Evolutionary conservation across 1,140 invertebrate species (phyloP).

Genomic region (Drosophila mojavensis): DNA sequence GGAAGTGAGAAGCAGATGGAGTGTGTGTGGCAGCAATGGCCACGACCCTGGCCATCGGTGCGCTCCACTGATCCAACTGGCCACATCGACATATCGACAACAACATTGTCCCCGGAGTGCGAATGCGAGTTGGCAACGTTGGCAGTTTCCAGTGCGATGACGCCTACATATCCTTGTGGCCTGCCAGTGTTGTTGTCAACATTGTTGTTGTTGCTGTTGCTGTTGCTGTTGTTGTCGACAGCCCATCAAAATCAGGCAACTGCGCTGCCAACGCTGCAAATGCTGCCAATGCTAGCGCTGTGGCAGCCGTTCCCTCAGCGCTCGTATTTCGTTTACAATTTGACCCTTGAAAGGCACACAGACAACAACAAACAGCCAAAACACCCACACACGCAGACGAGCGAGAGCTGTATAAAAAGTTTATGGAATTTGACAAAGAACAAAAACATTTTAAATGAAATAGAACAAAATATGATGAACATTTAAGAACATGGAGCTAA

Average conservation of each 20-base stretch:
- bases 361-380: slow-evolving; percentile 37
- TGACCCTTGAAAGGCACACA: slow-evolving; percentile 71
- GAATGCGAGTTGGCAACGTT: slow-evolving; percentile 39
- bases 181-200: slow-evolving; percentile 45
- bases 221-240: slow-evolving; percentile 59
- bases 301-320: slow-evolving; percentile 43
- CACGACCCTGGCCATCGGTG: slow-evolving; percentile 22
- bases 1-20: neutral
- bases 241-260: slow-evolving; percentile 71
- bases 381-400: slow-evolving; percentile 11
- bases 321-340: slow-evolving; percentile 77
- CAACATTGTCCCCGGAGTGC: slow-evolving; percentile 70
- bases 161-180: slow-evolving; percentile 66
- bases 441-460: too few relatives aligned
- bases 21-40: neutral
- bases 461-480: too few relatives aligned
- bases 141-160: slow-evolving; percentile 52
- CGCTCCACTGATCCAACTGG: slow-evolving; percentile 39
- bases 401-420: slow-evolving; percentile 25
- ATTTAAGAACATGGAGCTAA: too few relatives aligned
- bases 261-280: slow-evolving; percentile 8
- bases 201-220: slow-evolving; percentile 24
- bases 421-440: neutral
- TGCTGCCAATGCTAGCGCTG: slow-evolving; percentile 36
- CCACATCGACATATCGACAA: slow-evolving; percentile 67